Percentiles rank a stretch among this genome's conserved stretches.
Evolutionary conservation across 2,113 vertebrate genomes (phyloP).

Genomic region (Phrynosoma platyrhinos): DNA sequence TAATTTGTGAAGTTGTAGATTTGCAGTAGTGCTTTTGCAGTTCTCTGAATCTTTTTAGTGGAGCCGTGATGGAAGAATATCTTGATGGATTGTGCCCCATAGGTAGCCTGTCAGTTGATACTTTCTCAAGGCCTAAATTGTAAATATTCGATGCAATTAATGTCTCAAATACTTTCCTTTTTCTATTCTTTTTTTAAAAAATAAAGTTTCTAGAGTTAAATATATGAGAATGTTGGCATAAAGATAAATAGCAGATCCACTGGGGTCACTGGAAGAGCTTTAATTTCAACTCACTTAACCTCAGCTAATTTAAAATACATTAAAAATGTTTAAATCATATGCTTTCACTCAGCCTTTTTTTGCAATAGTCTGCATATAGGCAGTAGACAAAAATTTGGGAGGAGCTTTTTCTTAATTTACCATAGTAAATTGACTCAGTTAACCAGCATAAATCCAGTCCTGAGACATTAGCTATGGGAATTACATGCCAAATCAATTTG

Average conservation of each 20-base stretch:
- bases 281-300: conserved; percentile 36
- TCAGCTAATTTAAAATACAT: conserved; percentile 44
- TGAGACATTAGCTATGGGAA: conserved; percentile 19
- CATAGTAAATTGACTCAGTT: conserved; percentile 4
- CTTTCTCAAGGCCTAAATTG: conserved; percentile 9
- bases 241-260: conserved; percentile 14
- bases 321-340: conserved; percentile 34
- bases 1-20: background rate
- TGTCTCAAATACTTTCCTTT: background rate
- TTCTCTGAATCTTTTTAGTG: background rate
- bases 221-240: background rate
- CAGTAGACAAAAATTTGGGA: conserved; percentile 3
- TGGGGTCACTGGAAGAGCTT: conserved; percentile 32
- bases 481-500: conserved; percentile 17
- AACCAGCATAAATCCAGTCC: conserved; percentile 26
- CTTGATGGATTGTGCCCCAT: background rate
- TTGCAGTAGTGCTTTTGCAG: background rate
- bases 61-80: background rate
- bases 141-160: conserved; percentile 17
- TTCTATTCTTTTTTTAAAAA: background rate
- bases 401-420: conserved; percentile 33
- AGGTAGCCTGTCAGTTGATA: background rate
- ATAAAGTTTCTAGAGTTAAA: conserved; percentile 8
- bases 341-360: conserved; percentile 24
- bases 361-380: background rate